phyloP scores from a whole-genome alignment of 23 tunicate species.

The Oikopleura albicans region DNA sequence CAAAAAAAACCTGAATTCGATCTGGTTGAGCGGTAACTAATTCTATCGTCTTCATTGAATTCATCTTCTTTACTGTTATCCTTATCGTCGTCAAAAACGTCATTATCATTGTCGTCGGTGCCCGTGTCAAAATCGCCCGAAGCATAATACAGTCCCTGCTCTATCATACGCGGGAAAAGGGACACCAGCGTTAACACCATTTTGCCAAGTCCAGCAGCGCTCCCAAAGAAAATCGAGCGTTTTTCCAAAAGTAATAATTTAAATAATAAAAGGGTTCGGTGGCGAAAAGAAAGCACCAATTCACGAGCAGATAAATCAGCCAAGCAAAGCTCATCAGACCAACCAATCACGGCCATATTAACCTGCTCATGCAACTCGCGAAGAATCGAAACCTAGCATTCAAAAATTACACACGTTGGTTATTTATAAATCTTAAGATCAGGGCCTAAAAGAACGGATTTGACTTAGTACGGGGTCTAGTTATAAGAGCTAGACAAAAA shows the following conservation, averaged over 20 bases:
- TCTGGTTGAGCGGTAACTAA: no score
- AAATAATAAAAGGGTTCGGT: not conserved
- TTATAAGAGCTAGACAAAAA: no score
- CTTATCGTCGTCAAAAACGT: no score
- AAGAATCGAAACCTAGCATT: not conserved
- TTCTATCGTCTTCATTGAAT: no score
- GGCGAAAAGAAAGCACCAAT: not conserved
- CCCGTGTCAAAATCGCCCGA: not conserved
- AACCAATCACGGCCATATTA: not conserved
- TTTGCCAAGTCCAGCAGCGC: not conserved
- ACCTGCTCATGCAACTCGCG: not conserved
- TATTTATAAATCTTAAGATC: no score
- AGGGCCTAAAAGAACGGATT: no score
- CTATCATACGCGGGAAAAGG: not conserved
- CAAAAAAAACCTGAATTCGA: no score
- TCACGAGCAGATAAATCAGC: not conserved
- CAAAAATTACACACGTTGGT: no score
- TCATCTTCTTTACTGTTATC: no score
- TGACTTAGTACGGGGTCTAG: no score
- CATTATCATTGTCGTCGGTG: not conserved
- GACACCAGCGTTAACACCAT: not conserved
- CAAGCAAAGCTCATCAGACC: not conserved
- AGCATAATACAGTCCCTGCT: not conserved
- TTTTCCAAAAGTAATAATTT: not conserved
- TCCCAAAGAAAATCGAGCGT: not conserved